Conservation (phyloP, 2,113 vertebrate species). For the Lanius collurio region DNA sequence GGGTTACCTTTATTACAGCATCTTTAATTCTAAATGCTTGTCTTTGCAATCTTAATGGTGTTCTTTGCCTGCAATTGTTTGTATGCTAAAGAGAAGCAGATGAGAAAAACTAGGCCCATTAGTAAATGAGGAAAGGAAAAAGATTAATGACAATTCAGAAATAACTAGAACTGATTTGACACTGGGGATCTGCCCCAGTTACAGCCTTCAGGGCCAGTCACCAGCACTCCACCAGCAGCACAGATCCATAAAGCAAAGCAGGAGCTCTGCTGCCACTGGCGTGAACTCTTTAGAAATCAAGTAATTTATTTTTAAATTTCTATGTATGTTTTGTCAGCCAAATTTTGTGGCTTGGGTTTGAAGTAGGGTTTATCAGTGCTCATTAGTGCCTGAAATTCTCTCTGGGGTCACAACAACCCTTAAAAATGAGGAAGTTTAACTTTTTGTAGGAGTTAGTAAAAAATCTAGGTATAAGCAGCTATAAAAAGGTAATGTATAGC, state of each 20-base stretch:
- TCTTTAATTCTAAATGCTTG: background rate
- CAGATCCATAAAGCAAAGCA: background rate
- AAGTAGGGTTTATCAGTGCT: background rate
- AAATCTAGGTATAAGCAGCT: background rate
- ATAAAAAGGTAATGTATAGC: background rate
- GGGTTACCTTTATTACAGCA: background rate
- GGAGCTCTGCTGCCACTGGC: background rate
- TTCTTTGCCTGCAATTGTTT: background rate
- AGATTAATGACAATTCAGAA: conserved; percentile 58
- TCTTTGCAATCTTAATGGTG: background rate
- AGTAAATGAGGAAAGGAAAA: conserved; percentile 33
- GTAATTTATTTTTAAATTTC: background rate
- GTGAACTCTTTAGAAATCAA: background rate
- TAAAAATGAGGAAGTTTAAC: background rate
- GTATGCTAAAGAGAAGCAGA: background rate
- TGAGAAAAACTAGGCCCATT: conserved; percentile 23
- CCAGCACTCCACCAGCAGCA: background rate
- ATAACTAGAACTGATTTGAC: conserved; percentile 45
- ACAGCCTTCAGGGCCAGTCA: conserved; percentile 12
- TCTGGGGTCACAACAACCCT: background rate
- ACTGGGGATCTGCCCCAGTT: conserved; percentile 57
- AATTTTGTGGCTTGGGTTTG: background rate
- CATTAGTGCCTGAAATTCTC: background rate
- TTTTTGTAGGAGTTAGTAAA: background rate
- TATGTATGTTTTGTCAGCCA: background rate